phyloP scores from a whole-genome alignment of 1,140 invertebrate species.

The Notospermus geniculatus region DNA sequence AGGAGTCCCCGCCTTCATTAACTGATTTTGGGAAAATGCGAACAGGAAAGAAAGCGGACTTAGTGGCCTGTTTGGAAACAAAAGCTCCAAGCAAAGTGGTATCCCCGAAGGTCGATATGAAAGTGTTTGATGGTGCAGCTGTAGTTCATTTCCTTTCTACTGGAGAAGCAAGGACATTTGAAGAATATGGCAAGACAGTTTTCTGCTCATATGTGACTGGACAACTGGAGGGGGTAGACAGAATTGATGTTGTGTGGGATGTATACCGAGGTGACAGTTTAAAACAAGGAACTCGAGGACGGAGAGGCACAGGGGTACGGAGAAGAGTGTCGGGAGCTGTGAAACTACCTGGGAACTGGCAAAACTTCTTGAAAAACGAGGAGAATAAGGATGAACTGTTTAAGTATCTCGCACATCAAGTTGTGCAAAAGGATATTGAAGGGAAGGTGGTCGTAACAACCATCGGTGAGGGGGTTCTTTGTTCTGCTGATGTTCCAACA shows the following conservation, averaged over 20 bases:
- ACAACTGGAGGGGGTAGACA: not conserved
- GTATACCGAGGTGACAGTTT: conserved; percentile 13
- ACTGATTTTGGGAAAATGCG: too few relatives aligned
- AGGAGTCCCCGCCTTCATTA: too few relatives aligned
- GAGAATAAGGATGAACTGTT: conserved; percentile 23
- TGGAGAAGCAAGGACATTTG: not conserved
- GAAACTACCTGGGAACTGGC: conserved; percentile 14
- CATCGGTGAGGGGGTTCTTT: too few relatives aligned
- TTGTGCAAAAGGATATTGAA: too few relatives aligned
- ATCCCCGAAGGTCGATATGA: conserved; percentile 10
- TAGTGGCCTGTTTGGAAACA: too few relatives aligned
- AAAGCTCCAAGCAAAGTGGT: too few relatives aligned
- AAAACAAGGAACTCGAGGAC: conserved; percentile 7
- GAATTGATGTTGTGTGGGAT: conserved; percentile 20
- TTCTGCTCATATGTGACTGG: too few relatives aligned
- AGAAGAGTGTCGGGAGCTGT: not conserved
- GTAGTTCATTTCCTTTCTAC: too few relatives aligned
- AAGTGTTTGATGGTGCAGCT: conserved; percentile 14
- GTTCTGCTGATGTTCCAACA: too few relatives aligned
- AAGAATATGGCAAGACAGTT: not conserved
- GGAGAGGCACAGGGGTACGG: not conserved
- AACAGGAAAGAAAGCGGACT: too few relatives aligned
- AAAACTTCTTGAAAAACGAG: conserved; percentile 1
- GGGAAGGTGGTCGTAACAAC: too few relatives aligned
- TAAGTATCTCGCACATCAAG: not conserved